Evolutionary conservation across 2,888 invertebrate genomes (phyloP), one percentile per base, ranked within the genome.

Genomic region (Drosophila nr. perissopoda): DNA sequence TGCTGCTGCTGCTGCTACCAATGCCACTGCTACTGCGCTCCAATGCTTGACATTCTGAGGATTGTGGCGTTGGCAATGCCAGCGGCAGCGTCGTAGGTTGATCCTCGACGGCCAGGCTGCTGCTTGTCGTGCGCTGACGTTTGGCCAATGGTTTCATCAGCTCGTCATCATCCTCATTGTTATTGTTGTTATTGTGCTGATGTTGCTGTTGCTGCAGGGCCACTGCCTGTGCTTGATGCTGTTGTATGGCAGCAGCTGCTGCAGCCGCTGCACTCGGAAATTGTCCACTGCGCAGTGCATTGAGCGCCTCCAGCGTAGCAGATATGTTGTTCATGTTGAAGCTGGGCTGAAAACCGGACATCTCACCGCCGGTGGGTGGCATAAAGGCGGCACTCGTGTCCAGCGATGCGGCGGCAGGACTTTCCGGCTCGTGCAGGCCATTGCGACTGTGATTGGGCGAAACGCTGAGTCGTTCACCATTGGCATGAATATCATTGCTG

Each of bases 261-360:
- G 92, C 92, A 4, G 91, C 92, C 8, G 91, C 91, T 8, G 92
- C 92, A 48, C 84, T 85, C 33, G 92, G 92, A 33, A 92, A 92
- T 38, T 92, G 92, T 38, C 91, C 92, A 21, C 76, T 80, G 68
- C 93, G 92, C 57, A 93, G 76, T 13, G 93, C 93, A 80, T 92
- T 93, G 25, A 93, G 78, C 3, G 93, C 92, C 78, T 93, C 93
- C 69, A 93, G 74, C 21, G 93, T 93, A 61, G 93, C 93, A 57
- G 93, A 92, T 73, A 93, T 91, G 78, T 93, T 93, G 71, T 91
- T 93, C 90, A 93, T 92, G 72, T 91, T 92, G 72, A 93, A 92
- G 68, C 91, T 90, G 51, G 92, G 87, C 70, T 90, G 90, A 57
- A 91, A 92, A 49, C 85, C 88, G 33, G 87, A 80, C 85, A 92